Base-by-base conservation (phyloP, 2,797 vertebrate species). In the Aldrovandia affinis region DNA sequence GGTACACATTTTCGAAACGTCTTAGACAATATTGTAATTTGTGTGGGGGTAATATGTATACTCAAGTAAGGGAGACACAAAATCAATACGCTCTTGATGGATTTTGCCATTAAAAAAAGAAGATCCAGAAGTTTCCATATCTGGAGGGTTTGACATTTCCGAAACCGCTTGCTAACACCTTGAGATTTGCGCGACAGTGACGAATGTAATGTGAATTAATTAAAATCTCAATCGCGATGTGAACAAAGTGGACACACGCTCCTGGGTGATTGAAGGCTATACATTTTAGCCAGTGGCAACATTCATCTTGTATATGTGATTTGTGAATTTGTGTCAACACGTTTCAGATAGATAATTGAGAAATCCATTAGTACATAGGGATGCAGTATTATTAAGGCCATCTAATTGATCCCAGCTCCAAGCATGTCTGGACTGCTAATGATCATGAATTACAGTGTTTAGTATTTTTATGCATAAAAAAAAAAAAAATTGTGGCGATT, bases 241-340 rank as follows among this genome's bases (percentile, higher is more conserved):
- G 73, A 25, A 47, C 73, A 77, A 77, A 77, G 42, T n/a, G 9
- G 42, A 20, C 3, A 47, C 39, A 77, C 22, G 7, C 42, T 2
- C 73, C 9, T 47, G 33, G 9, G 39, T 18, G 68, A 47, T n/a
- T 39, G 22, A 44, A n/a, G 73, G 54, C 65, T 6, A n/a, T 28
- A 25, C 30, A 14, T 30, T 75, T 75, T 50, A 25, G 86, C 87
- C 91, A 91, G 91, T 92, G 92, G 91, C 87, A 70, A 28, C 86
- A 83, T 93, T 86, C 87, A 94, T 93, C 87, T 85, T 92, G 82
- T 89, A 89, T 91, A 86, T 90, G 89, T 90, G 65, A 86, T 90
- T 87, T 84, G 54, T 80, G 36, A 42, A n/a, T n/a, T n/a, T 25
- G 36, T 47, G 22, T 77, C 42, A 77, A 18, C 15, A 65, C 79